Evolutionary conservation across 2,113 vertebrate genomes (phyloP), one percentile per base, ranked within the genome.

Genomic region (Lucifuga dentata): DNA sequence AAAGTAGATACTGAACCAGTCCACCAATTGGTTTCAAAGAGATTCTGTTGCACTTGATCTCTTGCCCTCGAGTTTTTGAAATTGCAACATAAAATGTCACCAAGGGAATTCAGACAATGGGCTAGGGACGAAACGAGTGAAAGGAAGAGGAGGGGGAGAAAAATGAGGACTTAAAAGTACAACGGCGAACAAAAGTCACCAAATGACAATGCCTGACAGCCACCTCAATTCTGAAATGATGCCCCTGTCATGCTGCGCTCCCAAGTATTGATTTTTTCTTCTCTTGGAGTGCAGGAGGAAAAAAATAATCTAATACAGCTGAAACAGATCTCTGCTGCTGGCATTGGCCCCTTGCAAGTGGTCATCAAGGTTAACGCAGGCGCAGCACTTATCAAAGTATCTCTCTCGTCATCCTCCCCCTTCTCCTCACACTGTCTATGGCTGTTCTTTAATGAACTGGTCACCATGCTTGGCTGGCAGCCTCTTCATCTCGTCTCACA

Each of bases 291-390:
- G 19, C 61, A 35, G 78, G 57, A 64, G 66, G 29, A 11, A 46
- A 55, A 65, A 92, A 83, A 94, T 77, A 88, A 96, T 91, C 83
- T 84, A 93, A 94, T 91, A 94, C 94, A 93, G 93, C 92, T 89
- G 93, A 95, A 95, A 95, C 92, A 92, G 93, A 94, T 58, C 92
- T 68, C 36, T 60, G 62, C 76, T 90, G 88, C 92, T 92, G 89
- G 90, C 88, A 68, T 57, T 56, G 61, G 76, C 73, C 77, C 78
- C 71, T 39, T 67, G 81, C 86, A 59, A 71, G 92, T 86, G 92
- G 92, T 93, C 93, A 95, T 95, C 95, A 98, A 98, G 96, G 96
- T 97, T 97, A 97, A 95, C 93, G 87, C 93, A 95, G 94, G 93
- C 91, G 91, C 90, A 94, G 93, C 94, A 96, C 96, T 98, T 96